Conservation (phyloP, 2,888 invertebrate genomes). For the Congeria kusceri region DNA sequence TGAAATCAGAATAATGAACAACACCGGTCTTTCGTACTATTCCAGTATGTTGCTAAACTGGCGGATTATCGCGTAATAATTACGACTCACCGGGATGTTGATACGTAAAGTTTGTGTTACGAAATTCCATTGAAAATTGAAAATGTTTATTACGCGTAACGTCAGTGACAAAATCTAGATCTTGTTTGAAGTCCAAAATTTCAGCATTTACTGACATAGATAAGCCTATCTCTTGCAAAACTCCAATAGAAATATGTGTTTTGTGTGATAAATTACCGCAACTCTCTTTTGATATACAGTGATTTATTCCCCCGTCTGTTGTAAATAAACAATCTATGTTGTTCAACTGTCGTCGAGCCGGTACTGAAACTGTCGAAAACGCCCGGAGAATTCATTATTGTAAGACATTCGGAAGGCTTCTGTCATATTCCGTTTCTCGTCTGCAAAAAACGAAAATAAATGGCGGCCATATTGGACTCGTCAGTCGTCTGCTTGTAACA, state of each 20-base stretch:
- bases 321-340: slow-evolving; percentile 54
- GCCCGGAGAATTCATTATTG: slow-evolving; percentile 17
- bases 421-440: slow-evolving; percentile 41
- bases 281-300: slow-evolving; percentile 11
- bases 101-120: too few relatives aligned
- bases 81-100: too few relatives aligned
- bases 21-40: too few relatives aligned
- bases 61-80: too few relatives aligned
- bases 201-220: slow-evolving; percentile 47
- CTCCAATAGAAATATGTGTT: slow-evolving; percentile 25
- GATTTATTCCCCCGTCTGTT: slow-evolving; percentile 49
- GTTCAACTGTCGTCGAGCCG: slow-evolving; percentile 21
- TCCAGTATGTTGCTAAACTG: too few relatives aligned
- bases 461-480: slow-evolving; percentile 22
- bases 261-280: slow-evolving; percentile 40
- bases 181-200: slow-evolving; percentile 52
- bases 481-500: slow-evolving; percentile 29
- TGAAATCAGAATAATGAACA: too few relatives aligned
- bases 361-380: slow-evolving; percentile 5
- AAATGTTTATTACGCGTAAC: background rate
- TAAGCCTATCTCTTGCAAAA: slow-evolving; percentile 15
- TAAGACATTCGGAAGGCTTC: slow-evolving; percentile 14
- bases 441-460: slow-evolving; percentile 20
- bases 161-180: slow-evolving; percentile 48
- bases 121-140: too few relatives aligned